Conservation (phyloP, 2,797 vertebrate genomes). For the Notolabrus celidotus region DNA sequence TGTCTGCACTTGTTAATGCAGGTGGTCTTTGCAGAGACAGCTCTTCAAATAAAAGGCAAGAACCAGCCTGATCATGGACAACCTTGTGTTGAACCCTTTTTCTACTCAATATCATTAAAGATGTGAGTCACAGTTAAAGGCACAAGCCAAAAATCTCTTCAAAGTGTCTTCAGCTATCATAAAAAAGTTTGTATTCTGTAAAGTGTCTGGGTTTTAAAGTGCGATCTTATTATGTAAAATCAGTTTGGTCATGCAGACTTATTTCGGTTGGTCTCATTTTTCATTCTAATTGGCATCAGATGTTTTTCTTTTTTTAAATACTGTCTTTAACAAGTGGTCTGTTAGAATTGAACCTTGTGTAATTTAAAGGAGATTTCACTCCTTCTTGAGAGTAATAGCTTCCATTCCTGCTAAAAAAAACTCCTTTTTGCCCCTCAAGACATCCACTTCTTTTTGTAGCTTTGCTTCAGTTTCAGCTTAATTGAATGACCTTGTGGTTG, state of each 20-base stretch:
- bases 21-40: constrained; percentile 89
- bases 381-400: constrained; percentile 26
- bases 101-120: constrained; percentile 1
- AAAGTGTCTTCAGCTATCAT: background rate
- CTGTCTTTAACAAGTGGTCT: background rate
- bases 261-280: constrained; percentile 3
- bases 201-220: no score
- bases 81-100: constrained; percentile 75
- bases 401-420: constrained; percentile 40
- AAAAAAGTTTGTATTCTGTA: background rate
- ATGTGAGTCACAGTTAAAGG: background rate
- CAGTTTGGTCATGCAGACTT: constrained; percentile 4
- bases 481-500: constrained; percentile 41
- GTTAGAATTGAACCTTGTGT: constrained; percentile 22
- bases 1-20: constrained; percentile 89
- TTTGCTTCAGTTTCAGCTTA: constrained; percentile 31
- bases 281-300: constrained; percentile 43
- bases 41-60: constrained; percentile 89
- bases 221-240: background rate
- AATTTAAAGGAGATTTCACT: constrained; percentile 26
- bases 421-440: background rate
- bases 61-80: constrained; percentile 51
- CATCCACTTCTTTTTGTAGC: constrained; percentile 26
- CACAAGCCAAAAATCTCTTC: background rate
- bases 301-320: background rate